Base-by-base conservation (phyloP, 2,797 vertebrate species). In the Eremophila alpestris region DNA sequence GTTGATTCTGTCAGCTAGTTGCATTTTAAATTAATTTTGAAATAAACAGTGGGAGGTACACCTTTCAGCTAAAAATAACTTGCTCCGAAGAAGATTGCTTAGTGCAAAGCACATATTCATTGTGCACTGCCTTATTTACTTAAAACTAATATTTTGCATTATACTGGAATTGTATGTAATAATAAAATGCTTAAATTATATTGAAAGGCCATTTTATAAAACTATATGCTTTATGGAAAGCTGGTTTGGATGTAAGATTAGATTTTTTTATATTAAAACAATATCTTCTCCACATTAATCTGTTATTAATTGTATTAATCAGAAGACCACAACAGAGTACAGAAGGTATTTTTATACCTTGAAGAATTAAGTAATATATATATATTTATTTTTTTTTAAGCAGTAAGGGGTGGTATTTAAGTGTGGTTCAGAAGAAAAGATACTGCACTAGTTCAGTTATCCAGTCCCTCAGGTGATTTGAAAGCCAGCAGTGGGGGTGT, bases 1-100 rank as follows among this genome's bases (percentile, higher is more conserved):
- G 97, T 97, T 98, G 95, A 97, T 96, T 98, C 97, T 97, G 96
- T 98, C 97, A 98, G 93, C 94, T 97, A 97, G 95, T 94, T 98
- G 96, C 97, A 93, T 98, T 97, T 98, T 96, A 97, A 97, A 97
- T 98, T 97, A 91, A 96, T 97, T 98, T 97, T 97, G 97, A 97
- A 97, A 96, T 98, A 97, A 98, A 97, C 68, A 92, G 92, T 94
- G 79, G 95, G 89, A 98, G 97, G 87, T 96, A 80, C 91, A 98
- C 96, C 96, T 98, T 98, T 97, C 94, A 97, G 87, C 97, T 98
- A 97, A 97, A 98, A 98, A 97, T 98, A 97, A 58, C 90, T 93
- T 77, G 32, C 88, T 96, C 74, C 75, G 18, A 77, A 95, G 90
- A 74, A 95, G 84, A 95, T 79, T 90, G 68, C 89, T 81, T 54